Conservation (phyloP, 2,113 vertebrate species). For the Corythornis vintsioides region DNA sequence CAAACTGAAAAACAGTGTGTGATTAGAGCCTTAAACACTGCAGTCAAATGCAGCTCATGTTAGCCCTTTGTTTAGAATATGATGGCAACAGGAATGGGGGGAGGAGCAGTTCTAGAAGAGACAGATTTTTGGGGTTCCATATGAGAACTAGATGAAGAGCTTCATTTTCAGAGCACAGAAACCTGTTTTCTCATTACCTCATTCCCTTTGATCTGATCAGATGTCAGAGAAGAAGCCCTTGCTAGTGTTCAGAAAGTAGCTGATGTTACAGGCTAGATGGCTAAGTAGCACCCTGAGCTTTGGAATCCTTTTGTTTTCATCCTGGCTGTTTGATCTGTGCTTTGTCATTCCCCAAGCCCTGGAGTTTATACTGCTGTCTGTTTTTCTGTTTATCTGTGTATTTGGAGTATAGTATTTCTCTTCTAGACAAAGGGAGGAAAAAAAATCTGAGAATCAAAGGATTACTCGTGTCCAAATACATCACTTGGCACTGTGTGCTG, state of each 20-base stretch:
- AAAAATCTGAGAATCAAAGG: slow-evolving; percentile 31
- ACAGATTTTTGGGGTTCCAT: not conserved
- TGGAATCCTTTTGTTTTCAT: slow-evolving; percentile 19
- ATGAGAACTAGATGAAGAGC: not conserved
- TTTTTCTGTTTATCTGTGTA: slow-evolving; percentile 42
- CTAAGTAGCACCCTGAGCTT: not conserved
- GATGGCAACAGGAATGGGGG: not conserved
- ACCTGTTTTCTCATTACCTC: not conserved
- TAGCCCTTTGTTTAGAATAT: not conserved
- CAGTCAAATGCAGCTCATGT: not conserved
- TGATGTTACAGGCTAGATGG: not conserved
- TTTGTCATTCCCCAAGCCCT: not conserved
- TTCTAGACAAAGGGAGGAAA: not conserved
- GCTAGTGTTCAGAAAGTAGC: not conserved
- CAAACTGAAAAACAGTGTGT: not conserved
- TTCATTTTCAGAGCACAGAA: not conserved
- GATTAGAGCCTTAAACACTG: not conserved
- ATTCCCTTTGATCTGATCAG: not conserved
- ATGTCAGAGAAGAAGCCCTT: not conserved
- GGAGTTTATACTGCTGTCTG: not conserved
- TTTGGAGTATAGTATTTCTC: slow-evolving; percentile 33
- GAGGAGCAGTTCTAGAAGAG: not conserved
- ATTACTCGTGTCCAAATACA: slow-evolving; percentile 42
- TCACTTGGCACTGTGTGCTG: slow-evolving; percentile 26
- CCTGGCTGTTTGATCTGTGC: slow-evolving; percentile 32